These are phyloP conservation scores for Drosophila birchii DNA, from an alignment of 2,888 invertebrate species.

Conservation along the genomic window DNA sequence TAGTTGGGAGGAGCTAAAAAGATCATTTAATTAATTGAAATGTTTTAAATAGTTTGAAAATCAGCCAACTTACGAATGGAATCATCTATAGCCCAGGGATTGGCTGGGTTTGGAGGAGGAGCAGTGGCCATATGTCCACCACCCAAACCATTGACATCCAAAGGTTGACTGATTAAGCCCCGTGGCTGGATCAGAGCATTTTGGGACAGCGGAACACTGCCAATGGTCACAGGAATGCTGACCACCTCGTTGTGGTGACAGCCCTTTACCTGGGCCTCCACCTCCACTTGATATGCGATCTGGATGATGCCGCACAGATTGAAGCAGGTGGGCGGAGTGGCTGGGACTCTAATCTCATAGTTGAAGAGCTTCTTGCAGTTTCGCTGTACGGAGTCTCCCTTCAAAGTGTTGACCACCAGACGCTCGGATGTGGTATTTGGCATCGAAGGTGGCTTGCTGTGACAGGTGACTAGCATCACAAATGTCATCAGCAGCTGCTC, in stretches of 20 bases:
- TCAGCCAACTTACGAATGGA: conserved; percentile 60
- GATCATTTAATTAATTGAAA: neutral
- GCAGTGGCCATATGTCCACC: conserved; percentile 18
- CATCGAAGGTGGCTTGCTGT: conserved; percentile 47
- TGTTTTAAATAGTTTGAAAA: neutral
- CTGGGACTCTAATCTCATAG: conserved; percentile 75
- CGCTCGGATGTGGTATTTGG: conserved; percentile 58
- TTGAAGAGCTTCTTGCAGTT: conserved; percentile 71
- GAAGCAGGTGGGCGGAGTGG: conserved; percentile 81
- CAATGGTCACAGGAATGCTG: conserved; percentile 80
- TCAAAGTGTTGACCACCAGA: conserved; percentile 64
- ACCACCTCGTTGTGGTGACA: conserved; percentile 68
- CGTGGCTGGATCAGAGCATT: conserved; percentile 46
- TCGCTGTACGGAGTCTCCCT: conserved; percentile 64
- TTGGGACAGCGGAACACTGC: conserved; percentile 77
- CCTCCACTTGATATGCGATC: conserved; percentile 77
- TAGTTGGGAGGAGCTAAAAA: conserved; percentile 82
- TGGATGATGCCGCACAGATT: conserved; percentile 77
- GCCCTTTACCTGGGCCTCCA: conserved; percentile 73
- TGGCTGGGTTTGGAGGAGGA: conserved; percentile 24
- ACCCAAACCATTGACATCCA: conserved; percentile 37
- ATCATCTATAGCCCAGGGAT: conserved; percentile 58
- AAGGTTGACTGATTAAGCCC: conserved; percentile 1
- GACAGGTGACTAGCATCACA: conserved; percentile 73
- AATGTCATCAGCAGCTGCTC: conserved; percentile 67